Percentiles rank a stretch among this genome's conserved stretches.
Conservation (phyloP, 1,140 invertebrate genomes). For the Sinella curviseta region DNA sequence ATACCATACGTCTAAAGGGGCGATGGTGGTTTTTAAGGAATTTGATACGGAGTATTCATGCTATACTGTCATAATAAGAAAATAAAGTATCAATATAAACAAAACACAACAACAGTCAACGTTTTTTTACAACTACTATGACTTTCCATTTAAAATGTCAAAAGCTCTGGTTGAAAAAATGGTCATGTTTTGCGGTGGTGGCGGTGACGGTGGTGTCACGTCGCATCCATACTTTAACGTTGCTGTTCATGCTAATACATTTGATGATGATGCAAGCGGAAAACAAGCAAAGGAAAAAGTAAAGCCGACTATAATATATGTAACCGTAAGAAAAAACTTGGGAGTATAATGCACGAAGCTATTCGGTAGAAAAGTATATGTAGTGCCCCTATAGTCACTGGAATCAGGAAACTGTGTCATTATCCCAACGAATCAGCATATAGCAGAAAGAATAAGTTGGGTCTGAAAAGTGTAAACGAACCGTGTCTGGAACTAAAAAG, state of each 20-base stretch:
- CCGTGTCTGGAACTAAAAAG: conserved; percentile 8
- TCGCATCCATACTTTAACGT: neutral
- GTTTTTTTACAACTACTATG: neutral
- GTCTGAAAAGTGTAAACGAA: conserved; percentile 3
- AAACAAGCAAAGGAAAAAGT: neutral
- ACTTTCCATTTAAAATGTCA: neutral
- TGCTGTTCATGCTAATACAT: neutral
- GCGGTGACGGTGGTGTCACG: neutral
- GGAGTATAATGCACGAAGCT: too few relatives aligned
- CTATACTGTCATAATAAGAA: neutral
- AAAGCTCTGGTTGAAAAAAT: neutral
- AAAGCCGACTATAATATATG: neutral
- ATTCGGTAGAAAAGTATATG: too few relatives aligned
- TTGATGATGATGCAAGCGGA: neutral
- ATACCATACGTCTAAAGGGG: neutral
- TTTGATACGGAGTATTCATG: neutral
- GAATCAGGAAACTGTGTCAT: too few relatives aligned
- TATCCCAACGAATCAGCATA: neutral
- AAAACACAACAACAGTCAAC: neutral
- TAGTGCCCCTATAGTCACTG: neutral
- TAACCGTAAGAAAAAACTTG: too few relatives aligned
- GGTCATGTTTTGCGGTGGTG: neutral
- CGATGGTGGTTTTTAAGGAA: neutral
- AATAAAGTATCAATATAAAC: neutral
- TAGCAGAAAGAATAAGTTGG: neutral